Conservation (phyloP, 2,113 vertebrate genomes). For the Aptenodytes patagonicus region DNA sequence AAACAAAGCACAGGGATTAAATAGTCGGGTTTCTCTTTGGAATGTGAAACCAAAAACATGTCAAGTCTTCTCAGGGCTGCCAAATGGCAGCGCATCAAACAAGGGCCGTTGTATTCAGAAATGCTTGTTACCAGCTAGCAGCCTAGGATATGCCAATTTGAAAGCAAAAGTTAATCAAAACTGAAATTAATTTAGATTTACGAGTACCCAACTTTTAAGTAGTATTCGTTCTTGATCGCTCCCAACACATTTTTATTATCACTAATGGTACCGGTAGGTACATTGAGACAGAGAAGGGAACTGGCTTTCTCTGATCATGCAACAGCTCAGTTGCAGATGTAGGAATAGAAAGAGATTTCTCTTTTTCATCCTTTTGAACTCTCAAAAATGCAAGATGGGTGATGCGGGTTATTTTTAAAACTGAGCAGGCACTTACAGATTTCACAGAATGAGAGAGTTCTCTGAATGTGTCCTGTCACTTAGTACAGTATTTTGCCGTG, state of each 20-base stretch:
- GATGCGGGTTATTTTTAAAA: conserved; percentile 30
- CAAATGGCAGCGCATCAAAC: conserved; percentile 16
- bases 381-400: neutral
- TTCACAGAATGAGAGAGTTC: conserved; percentile 25
- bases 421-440: neutral
- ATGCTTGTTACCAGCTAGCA: neutral
- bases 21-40: neutral
- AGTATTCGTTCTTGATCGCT: neutral
- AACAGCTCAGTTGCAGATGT: neutral
- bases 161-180: neutral
- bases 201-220: neutral
- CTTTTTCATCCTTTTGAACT: neutral
- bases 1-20: conserved; percentile 6
- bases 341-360: neutral
- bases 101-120: neutral
- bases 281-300: neutral
- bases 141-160: neutral
- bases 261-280: neutral
- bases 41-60: conserved; percentile 38
- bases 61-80: neutral
- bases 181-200: neutral
- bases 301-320: neutral
- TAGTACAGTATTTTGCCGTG: neutral
- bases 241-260: neutral
- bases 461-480: conserved; percentile 39